Evolutionary conservation across 2,888 invertebrate species (phyloP).

Genomic region (Drosophila nigricruria): DNA sequence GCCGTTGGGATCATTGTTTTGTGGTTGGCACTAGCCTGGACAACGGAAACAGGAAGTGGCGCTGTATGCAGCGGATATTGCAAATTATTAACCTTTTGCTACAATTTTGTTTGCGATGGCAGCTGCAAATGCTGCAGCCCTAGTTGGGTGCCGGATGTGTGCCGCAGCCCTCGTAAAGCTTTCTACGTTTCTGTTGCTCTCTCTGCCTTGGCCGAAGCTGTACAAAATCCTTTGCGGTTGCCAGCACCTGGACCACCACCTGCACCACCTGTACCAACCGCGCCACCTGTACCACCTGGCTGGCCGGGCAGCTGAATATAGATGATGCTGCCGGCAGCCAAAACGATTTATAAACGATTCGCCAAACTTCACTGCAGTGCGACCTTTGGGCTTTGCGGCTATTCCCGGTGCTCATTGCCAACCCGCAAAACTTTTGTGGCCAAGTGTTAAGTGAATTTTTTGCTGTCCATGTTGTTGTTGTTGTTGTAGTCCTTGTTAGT

Average conservation of each 20-base stretch:
- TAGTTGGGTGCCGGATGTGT: constrained; percentile 24
- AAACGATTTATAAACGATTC: constrained; percentile 80
- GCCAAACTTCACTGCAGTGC: constrained; percentile 59
- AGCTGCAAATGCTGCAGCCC: constrained; percentile 33
- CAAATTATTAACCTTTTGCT: constrained; percentile 80
- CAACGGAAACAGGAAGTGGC: constrained; percentile 69
- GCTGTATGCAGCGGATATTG: constrained; percentile 77
- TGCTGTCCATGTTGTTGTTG: constrained; percentile 18
- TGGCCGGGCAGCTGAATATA: constrained; percentile 2
- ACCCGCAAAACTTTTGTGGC: constrained; percentile 62
- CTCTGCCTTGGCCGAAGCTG: constrained; percentile 22
- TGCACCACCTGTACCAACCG: constrained; percentile 4
- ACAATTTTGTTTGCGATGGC: constrained; percentile 47
- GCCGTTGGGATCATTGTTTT: constrained; percentile 37
- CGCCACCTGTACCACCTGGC: constrained; percentile 1
- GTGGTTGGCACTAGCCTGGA: constrained; percentile 45
- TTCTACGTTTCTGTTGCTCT: constrained; percentile 2
- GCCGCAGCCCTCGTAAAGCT: constrained; percentile 28
- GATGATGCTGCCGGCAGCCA: constrained; percentile 32
- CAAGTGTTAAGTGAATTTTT: constrained; percentile 70
- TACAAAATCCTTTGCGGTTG: constrained; percentile 42
- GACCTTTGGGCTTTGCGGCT: constrained; percentile 63
- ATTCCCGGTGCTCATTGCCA: constrained; percentile 25
- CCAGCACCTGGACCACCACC: constrained; percentile 30
- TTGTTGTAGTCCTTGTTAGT: constrained; percentile 16